Evolutionary conservation across 2,797 vertebrate species (phyloP), one percentile per base, ranked within the genome.

Genomic region (Urophycis tenuis): DNA sequence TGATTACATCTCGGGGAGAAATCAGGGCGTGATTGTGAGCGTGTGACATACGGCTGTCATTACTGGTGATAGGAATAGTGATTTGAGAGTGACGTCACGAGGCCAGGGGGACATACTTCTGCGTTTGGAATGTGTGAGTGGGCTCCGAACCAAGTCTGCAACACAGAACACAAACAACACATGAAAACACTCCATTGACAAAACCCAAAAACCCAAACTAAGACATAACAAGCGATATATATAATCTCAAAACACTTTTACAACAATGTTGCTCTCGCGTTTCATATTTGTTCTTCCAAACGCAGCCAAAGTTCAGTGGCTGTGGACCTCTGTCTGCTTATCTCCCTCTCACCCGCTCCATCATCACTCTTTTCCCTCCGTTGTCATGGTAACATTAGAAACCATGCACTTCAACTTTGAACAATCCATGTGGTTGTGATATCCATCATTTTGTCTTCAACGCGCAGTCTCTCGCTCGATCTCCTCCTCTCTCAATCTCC

Each of bases 341-440:
- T 60, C 79, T 79, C 53, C 36, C n/a, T 45, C n/a, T 36, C 64
- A 36, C n/a, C n/a, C n/a, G n/a, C n/a, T 45, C 78, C 22, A 35
- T 80, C 78, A 71, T 64, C 41, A 17, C 67, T 77, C 72, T 76
- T 74, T 73, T 41, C 67, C 83, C 79, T 32, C 78, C 25, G 90
- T 90, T 87, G 89, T 88, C 90, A 91, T 90, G 86, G 88, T 75
- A 83, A 90, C 78, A 67, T 85, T 74, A 75, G 82, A 80, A 84
- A 82, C 76, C 87, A 84, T 76, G 72, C 81, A 80, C 82, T 87
- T 85, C 79, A 87, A 82, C 85, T 86, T 85, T 85, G 76, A 90
- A 85, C 79, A 85, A 82, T 76, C 76, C 60, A 74, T 69, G 74
- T 77, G 75, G 60, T 39, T 78, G 78, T 49, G 70, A 30, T 11